Evolutionary conservation across 1,140 invertebrate species (phyloP).

Genomic region (Meloidogyne floridensis): DNA sequence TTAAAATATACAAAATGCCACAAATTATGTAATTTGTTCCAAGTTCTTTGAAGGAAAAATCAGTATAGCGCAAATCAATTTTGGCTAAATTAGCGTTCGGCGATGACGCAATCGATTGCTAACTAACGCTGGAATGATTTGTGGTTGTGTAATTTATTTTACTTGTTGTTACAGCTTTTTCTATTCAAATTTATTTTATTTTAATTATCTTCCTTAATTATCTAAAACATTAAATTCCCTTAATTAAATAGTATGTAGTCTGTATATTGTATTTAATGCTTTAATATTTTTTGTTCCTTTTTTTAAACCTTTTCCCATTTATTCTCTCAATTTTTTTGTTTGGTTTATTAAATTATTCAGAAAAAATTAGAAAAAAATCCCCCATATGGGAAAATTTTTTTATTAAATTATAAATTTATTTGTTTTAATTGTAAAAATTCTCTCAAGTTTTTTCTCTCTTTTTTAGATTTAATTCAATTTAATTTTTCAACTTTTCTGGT

Average conservation of each 20-base stretch:
- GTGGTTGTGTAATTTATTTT: too few species aligned
- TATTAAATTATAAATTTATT: background rate
- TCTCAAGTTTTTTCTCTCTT: background rate
- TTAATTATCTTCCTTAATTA: too few species aligned
- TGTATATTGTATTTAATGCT: too few species aligned
- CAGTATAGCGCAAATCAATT: background rate
- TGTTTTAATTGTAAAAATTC: background rate
- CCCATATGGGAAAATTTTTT: background rate
- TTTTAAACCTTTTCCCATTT: background rate
- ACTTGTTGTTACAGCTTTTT: too few species aligned
- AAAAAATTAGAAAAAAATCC: background rate
- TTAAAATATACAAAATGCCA: background rate
- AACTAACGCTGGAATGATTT: too few species aligned
- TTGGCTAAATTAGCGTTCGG: too few species aligned
- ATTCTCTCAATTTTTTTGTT: background rate
- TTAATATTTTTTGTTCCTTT: too few species aligned
- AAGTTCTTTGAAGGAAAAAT: background rate
- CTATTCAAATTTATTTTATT: too few species aligned
- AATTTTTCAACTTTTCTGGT: background rate
- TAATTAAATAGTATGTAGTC: too few species aligned
- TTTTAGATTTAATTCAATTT: background rate
- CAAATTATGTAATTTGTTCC: background rate
- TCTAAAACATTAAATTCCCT: too few species aligned
- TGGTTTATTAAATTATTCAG: background rate
- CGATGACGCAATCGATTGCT: too few species aligned